Evolutionary conservation across 53 echinoderm and acorn worm genomes (phyloP), one percentile per base, ranked within the genome.

Genomic region (Stichopus horrens): DNA sequence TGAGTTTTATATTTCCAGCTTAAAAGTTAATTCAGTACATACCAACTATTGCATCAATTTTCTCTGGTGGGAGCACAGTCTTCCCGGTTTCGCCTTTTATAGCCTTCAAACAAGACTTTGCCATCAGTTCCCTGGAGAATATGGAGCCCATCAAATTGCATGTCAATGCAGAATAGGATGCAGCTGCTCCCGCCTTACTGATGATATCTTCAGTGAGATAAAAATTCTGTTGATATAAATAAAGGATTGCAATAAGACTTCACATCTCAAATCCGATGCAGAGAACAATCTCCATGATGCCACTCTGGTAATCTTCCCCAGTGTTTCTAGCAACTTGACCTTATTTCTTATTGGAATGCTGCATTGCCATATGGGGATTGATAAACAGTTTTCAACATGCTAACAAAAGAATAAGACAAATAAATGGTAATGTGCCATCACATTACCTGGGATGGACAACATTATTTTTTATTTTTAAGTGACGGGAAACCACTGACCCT

Each of bases 181-280:
- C 68, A 67, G 68, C 68, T 67, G 68, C 68, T 67, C 68, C 68
- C 68, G 68, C 68, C 68, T n/a, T 67, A 67, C 68, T 67, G 68
- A 67, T 67, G 13, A 67, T 67, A 67, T 67, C 68, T 14, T 67
- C 68, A 67, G 68, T 67, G 11, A 67, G 68, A 67, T 14, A 11
- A 67, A 67, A 67, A 67, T n/a, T n/a, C 68, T 67, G 68, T 67
- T 67, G 68, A 67, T 67, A 67, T 67, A 67, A n/a, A 67, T 67
- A 67, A 67, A 67, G 68, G 68, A 67, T 1, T 67, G n/a, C 68
- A 67, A 67, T 67, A 67, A 67, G 68, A 67, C n/a, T 67, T 67
- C 68, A 67, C n/a, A 67, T 67, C 68, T 67, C 68, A 67, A 67
- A 67, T 67, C 68, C 68, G 1, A 11, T 67, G n/a, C 13, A 67